Evolutionary conservation across 2,888 invertebrate genomes (phyloP), one percentile per base, ranked within the genome.

Genomic region (Sceliomorpha sp.): DNA sequence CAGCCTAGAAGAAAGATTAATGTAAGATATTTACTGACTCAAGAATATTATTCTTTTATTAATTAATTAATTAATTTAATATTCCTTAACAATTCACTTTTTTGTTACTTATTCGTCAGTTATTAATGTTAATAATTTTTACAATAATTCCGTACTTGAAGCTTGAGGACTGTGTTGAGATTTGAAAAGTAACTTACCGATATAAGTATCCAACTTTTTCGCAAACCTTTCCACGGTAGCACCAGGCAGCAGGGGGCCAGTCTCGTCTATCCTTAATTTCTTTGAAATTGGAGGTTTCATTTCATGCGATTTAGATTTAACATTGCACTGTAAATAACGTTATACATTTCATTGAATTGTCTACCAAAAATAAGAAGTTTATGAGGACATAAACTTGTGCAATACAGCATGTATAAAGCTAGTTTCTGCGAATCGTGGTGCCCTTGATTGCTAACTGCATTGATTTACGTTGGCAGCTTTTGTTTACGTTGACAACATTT

Each of bases 1-100:
- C 97, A 97, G 45, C 97, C 97, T 77, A 85, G 24, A 72, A 68
- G 10, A 14, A 13, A n/a, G 7, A 8, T 24, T 7, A n/a, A 31
- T n/a, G n/a, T 37, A 14, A 14, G 17, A 42, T 10, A 12, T 10
- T 13, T 1, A 0, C 24, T 10, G 7, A 44, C 24, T 24, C 24
- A 3, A n/a, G 10, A 20, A 13, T 9, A 6, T 8, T n/a, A n/a
- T 24, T 44, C 9, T 10, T 1, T 14, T n/a, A 2, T 5, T 6
- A 31, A 27, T 34, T 10, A 8, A 31, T 8, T 47, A 39, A n/a
- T n/a, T n/a, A n/a, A 27, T 34, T 12, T 4, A 44, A 31, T 36
- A 13, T n/a, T n/a, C n/a, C n/a, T n/a, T n/a, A n/a, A n/a, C n/a
- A n/a, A n/a, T n/a, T n/a, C n/a, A n/a, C n/a, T n/a, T n/a, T n/a